phyloP scores from a whole-genome alignment of 2,888 invertebrate species.

The Erebia palarica region DNA sequence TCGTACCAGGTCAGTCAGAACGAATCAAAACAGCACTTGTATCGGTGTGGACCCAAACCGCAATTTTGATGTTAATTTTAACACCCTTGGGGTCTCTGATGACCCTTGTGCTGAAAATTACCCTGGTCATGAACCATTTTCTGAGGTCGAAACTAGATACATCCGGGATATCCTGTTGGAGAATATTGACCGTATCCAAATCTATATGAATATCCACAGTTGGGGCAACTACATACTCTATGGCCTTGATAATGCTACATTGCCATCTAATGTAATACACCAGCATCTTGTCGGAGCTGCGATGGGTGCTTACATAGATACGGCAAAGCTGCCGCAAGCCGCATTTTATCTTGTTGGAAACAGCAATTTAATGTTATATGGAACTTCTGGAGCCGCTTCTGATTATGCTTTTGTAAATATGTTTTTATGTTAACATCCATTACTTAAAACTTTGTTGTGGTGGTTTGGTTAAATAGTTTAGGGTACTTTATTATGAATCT shows the following conservation, averaged over 20 bases:
- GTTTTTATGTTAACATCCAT: no score
- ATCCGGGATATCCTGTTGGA: slow-evolving; percentile 79
- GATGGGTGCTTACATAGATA: slow-evolving; percentile 53
- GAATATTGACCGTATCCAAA: slow-evolving; percentile 46
- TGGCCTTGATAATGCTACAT: slow-evolving; percentile 78
- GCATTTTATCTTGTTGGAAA: slow-evolving; percentile 52
- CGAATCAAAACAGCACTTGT: slow-evolving; percentile 46
- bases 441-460: no score
- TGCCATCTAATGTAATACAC: slow-evolving; percentile 41
- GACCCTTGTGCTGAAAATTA: slow-evolving; percentile 82
- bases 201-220: slow-evolving; percentile 84
- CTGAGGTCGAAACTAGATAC: slow-evolving; percentile 83
- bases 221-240: slow-evolving; percentile 84
- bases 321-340: slow-evolving; percentile 47
- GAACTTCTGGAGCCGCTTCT: slow-evolving; percentile 50
- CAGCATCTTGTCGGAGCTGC: slow-evolving; percentile 50
- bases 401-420: slow-evolving; percentile 49
- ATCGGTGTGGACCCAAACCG: slow-evolving; percentile 55
- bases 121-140: slow-evolving; percentile 82
- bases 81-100: slow-evolving; percentile 49
- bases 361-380: slow-evolving; percentile 48
- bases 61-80: slow-evolving; percentile 54
- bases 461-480: no score
- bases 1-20: slow-evolving; percentile 49
- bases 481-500: no score